A percentile compares a stretch with the other conserved stretches of the same genome.
phyloP scores from a whole-genome alignment of 2,888 invertebrate species.

The Hofmannophila pseudospretella region DNA sequence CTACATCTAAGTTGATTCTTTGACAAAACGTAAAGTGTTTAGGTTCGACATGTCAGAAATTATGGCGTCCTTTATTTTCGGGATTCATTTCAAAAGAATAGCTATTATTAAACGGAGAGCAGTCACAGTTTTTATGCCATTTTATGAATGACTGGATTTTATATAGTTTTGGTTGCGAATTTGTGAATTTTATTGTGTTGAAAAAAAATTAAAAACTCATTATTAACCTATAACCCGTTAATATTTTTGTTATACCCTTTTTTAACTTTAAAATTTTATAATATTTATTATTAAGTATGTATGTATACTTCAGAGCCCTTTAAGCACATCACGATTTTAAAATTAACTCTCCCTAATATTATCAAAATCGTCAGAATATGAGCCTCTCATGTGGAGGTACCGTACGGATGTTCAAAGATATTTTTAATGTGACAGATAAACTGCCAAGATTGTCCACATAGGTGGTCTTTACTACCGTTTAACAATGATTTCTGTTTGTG shows the following conservation, averaged over 20 bases:
- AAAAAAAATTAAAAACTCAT: neutral
- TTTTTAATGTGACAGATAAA: constrained; percentile 49
- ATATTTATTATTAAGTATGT: too few species aligned
- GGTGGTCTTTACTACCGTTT: constrained; percentile 59
- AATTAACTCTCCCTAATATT: constrained; percentile 21
- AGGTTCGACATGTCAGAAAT: constrained; percentile 61
- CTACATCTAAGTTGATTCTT: too few species aligned
- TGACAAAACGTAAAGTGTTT: constrained; percentile 57
- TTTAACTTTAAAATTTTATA: too few species aligned
- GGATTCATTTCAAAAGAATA: constrained; percentile 39
- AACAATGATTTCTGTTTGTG: constrained; percentile 28
- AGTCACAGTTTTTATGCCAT: constrained; percentile 54
- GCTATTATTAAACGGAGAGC: constrained; percentile 54
- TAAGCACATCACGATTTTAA: constrained; percentile 33
- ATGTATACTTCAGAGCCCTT: neutral
- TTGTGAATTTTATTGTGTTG: constrained; percentile 32
- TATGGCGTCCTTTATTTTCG: constrained; percentile 54
- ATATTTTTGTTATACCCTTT: too few species aligned
- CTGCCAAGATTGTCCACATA: constrained; percentile 46
- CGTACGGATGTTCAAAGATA: constrained; percentile 2
- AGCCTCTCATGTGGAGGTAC: constrained; percentile 7
- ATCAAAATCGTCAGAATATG: constrained; percentile 10
- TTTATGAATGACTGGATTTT: constrained; percentile 50
- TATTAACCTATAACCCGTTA: neutral
- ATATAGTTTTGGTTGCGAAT: constrained; percentile 53